phyloP scores from a whole-genome alignment of 2,888 invertebrate genomes.

The Vanessa cardui region DNA sequence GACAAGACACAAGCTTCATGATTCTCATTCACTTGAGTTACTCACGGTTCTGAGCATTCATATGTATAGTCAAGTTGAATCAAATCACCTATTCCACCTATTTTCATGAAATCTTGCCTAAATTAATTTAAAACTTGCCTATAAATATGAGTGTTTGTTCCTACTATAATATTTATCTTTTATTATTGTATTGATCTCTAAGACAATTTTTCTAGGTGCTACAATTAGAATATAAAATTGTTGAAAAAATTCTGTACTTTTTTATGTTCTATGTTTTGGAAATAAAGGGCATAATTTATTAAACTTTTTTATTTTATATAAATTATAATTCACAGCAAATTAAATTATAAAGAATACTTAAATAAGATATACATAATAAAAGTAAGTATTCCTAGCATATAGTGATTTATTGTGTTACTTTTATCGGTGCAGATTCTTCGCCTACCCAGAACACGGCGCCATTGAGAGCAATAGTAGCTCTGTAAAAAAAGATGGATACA shows the following conservation, averaged over 20 bases:
- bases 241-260: slow-evolving; percentile 49
- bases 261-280: slow-evolving; percentile 32
- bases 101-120: slow-evolving; percentile 18
- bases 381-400: slow-evolving; percentile 1
- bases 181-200: slow-evolving; percentile 58
- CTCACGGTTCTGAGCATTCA: slow-evolving; percentile 25
- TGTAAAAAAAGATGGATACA: slow-evolving; percentile 59
- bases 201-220: slow-evolving; percentile 76
- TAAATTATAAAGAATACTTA: slow-evolving; percentile 13
- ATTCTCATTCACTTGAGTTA: slow-evolving; percentile 23
- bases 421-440: slow-evolving; percentile 84
- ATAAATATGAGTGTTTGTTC: slow-evolving; percentile 47
- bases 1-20: slow-evolving; percentile 18
- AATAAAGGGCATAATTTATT: slow-evolving; percentile 37
- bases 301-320: slow-evolving; percentile 28
- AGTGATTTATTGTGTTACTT: slow-evolving; percentile 63
- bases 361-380: background rate
- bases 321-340: slow-evolving; percentile 30
- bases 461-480: slow-evolving; percentile 86
- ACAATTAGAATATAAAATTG: slow-evolving; percentile 68
- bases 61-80: slow-evolving; percentile 23
- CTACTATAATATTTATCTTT: slow-evolving; percentile 42
- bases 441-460: slow-evolving; percentile 89
- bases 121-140: slow-evolving; percentile 17
- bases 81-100: background rate